A percentile compares a stretch with the other conserved stretches of the same genome.
phyloP scores from a whole-genome alignment of 1,140 invertebrate species.

The Cherax quadricarinatus region DNA sequence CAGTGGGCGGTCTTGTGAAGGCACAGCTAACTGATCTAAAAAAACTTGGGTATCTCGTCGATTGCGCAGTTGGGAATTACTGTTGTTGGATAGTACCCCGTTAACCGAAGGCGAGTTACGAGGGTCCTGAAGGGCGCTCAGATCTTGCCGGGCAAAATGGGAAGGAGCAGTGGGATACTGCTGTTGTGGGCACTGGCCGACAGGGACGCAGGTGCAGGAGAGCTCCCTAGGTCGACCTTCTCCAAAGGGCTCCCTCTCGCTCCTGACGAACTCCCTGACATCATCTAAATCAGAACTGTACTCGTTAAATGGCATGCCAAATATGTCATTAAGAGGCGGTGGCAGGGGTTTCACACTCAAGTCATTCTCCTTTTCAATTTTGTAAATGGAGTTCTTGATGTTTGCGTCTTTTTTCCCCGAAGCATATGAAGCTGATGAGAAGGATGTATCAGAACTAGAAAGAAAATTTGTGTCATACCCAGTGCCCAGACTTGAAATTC shows the following conservation, averaged over 20 bases:
- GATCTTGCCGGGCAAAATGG: constrained; percentile 40
- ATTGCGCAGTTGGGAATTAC: background rate
- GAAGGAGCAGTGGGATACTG: background rate
- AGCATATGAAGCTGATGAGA: background rate
- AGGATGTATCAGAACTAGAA: background rate
- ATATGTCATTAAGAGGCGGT: background rate
- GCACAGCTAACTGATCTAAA: constrained; percentile 28
- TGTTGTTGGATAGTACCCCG: constrained; percentile 26
- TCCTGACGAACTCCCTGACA: background rate
- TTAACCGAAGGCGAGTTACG: constrained; percentile 18
- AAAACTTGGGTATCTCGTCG: background rate
- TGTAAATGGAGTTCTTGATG: background rate
- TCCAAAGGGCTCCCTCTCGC: background rate
- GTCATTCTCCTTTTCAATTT: background rate
- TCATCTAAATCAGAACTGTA: background rate
- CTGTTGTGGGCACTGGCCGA: constrained; percentile 37
- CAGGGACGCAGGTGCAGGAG: constrained; percentile 49
- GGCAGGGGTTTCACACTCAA: background rate
- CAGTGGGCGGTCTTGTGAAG: background rate
- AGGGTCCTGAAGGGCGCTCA: constrained; percentile 44
- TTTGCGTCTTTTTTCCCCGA: background rate
- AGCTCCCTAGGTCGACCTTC: constrained; percentile 9
- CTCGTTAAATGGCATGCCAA: background rate
- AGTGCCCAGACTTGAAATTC: too few species aligned
- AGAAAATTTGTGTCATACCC: background rate